These are phyloP conservation scores for Cephus pulcher DNA, from an alignment of 2,888 invertebrate genomes.

Conservation along the genomic window DNA sequence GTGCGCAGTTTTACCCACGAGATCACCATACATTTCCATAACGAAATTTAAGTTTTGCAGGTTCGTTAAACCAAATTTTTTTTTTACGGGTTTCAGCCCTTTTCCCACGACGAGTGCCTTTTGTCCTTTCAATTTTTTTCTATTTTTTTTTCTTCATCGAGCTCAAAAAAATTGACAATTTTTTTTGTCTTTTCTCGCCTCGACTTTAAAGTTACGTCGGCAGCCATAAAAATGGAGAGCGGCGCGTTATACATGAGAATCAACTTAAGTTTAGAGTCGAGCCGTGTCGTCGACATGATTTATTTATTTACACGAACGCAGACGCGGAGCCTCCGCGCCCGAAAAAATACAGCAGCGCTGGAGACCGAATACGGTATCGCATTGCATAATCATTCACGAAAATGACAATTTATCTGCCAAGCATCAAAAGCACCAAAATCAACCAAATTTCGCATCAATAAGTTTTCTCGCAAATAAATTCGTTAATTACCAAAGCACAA, in stretches of 20 bases:
- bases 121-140: not conserved
- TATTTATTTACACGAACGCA: not conserved
- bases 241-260: not conserved
- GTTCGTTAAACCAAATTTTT: not conserved
- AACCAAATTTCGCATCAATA: too few species aligned
- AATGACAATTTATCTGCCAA: too few species aligned
- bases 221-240: not conserved
- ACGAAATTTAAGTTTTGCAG: not conserved
- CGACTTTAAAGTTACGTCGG: not conserved
- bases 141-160: not conserved
- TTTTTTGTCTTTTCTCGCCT: not conserved
- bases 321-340: too few species aligned
- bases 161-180: not conserved
- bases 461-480: too few species aligned
- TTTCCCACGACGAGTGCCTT: not conserved
- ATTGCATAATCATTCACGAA: too few species aligned
- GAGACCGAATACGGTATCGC: too few species aligned
- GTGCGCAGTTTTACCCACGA: not conserved
- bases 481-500: too few species aligned
- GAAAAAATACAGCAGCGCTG: too few species aligned
- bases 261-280: not conserved
- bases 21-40: not conserved
- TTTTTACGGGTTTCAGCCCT: not conserved
- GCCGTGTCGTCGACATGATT: not conserved
- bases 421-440: too few species aligned